phyloP scores from a whole-genome alignment of 2,797 vertebrate species.

The Sphenodon punctatus region DNA sequence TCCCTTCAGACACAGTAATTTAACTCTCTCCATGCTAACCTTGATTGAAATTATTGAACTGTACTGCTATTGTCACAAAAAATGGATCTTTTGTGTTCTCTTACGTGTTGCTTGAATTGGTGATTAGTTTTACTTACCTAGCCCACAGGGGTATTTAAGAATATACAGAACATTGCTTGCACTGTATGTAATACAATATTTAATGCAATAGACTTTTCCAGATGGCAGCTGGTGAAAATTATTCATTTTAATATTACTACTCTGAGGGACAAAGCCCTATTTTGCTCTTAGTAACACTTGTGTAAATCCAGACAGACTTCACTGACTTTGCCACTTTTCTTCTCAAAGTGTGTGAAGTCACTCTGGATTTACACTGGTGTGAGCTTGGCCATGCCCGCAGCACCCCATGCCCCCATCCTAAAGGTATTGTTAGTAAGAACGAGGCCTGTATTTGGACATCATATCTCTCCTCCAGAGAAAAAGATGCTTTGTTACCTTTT shows the following conservation, averaged over 20 bases:
- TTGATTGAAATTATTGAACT: neutral
- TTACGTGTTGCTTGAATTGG: neutral
- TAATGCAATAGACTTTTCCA: neutral
- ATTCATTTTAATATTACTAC: neutral
- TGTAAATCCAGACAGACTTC: neutral
- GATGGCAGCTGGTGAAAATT: neutral
- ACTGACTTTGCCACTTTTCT: neutral
- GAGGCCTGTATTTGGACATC: too few species aligned
- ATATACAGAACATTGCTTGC: neutral
- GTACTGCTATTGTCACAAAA: neutral
- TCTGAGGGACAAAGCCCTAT: neutral
- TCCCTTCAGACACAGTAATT: neutral
- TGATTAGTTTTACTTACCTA: neutral
- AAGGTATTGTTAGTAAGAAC: too few species aligned
- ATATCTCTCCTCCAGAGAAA: too few species aligned
- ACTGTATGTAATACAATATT: neutral
- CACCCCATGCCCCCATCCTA: too few species aligned
- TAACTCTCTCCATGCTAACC: neutral
- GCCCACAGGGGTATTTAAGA: neutral
- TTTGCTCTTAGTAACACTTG: neutral
- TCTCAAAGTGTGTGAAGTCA: neutral
- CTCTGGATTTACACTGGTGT: neutral
- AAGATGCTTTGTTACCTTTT: too few species aligned
- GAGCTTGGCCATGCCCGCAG: rapidly evolving
- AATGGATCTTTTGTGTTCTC: neutral